phyloP scores from a whole-genome alignment of 2,113 vertebrate genomes.

The Xenopus borealis region DNA sequence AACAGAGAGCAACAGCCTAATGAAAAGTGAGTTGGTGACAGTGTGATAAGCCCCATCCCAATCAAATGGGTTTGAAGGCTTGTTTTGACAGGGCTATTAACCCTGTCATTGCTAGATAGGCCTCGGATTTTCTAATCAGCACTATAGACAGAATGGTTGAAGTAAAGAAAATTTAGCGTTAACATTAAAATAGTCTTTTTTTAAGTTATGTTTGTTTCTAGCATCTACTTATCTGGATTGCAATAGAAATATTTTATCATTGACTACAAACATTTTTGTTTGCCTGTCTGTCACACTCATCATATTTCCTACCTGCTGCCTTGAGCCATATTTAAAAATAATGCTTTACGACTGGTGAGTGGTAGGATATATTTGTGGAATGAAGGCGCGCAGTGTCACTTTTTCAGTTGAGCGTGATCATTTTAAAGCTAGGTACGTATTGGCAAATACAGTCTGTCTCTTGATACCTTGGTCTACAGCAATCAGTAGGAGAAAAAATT shows the following conservation, averaged over 20 bases:
- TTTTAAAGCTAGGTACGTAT: background rate
- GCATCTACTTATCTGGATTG: background rate
- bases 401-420: background rate
- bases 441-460: background rate
- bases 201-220: background rate
- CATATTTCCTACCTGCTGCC: background rate
- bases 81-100: constrained; percentile 79
- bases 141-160: background rate
- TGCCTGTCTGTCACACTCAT: background rate
- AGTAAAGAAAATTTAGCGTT: background rate
- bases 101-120: constrained; percentile 17
- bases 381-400: background rate
- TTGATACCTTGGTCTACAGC: background rate
- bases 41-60: constrained; percentile 84
- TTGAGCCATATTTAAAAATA: background rate
- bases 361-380: background rate
- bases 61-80: constrained; percentile 86
- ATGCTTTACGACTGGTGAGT: background rate
- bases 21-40: constrained; percentile 94
- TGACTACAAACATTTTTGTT: background rate
- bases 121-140: background rate
- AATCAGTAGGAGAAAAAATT: no score
- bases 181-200: background rate
- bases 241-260: no score
- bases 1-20: constrained; percentile 89